Evolutionary conservation across 2,113 vertebrate genomes (phyloP).

Genomic region (Hipposideros armiger): DNA sequence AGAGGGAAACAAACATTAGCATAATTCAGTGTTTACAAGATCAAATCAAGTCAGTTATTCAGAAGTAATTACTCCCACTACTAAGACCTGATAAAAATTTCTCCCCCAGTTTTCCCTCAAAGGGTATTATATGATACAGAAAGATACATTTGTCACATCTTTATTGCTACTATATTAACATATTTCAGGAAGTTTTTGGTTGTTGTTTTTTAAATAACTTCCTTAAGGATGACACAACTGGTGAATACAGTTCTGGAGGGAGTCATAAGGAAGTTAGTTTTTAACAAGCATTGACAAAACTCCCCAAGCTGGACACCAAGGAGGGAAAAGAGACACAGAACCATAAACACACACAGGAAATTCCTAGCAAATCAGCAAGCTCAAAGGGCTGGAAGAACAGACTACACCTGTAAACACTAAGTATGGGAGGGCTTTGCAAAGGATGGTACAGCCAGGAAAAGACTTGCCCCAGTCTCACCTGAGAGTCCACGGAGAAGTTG

Average conservation of each 20-base stretch:
- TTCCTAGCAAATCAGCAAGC: not conserved
- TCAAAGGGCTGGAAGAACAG: not conserved
- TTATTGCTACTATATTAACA: not conserved
- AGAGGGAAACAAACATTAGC: slow-evolving; percentile 44
- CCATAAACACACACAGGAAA: not conserved
- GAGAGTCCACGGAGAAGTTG: slow-evolving; percentile 98
- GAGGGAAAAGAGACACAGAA: not conserved
- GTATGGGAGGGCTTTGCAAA: not conserved
- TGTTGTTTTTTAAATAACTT: slow-evolving; percentile 5
- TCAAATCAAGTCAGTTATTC: slow-evolving; percentile 24
- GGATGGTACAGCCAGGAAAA: not conserved
- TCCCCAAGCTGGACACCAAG: not conserved
- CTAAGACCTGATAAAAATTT: slow-evolving; percentile 52
- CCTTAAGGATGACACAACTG: not conserved
- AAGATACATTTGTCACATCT: not conserved
- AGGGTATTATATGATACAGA: slow-evolving; percentile 13
- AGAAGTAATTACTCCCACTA: slow-evolving; percentile 41
- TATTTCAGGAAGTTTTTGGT: slow-evolving; percentile 37
- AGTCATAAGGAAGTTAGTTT: not conserved
- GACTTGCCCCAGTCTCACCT: slow-evolving; percentile 87
- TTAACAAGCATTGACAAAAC: not conserved
- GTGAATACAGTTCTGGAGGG: not conserved
- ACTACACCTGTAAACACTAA: not conserved
- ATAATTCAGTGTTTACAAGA: not conserved
- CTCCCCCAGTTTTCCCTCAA: slow-evolving; percentile 14